Percentiles rank a stretch among this genome's conserved stretches.
phyloP scores from a whole-genome alignment of 2,113 vertebrate species.

The Porphyrio hochstetteri region DNA sequence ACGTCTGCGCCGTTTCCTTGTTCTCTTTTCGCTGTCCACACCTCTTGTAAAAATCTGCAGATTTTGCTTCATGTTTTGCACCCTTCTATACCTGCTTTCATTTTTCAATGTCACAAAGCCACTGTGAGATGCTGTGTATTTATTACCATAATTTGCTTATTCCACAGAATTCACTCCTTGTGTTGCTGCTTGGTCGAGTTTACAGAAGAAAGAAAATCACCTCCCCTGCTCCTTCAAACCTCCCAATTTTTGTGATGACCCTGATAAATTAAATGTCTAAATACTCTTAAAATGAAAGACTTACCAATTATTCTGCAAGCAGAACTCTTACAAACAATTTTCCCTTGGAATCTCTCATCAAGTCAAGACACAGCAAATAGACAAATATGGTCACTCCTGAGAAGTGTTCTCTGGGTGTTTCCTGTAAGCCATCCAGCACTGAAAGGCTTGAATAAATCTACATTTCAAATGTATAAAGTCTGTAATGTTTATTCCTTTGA shows the following conservation, averaged over 20 bases:
- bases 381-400: background rate
- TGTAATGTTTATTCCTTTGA: background rate
- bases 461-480: background rate
- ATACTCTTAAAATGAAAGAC: background rate
- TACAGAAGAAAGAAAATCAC: background rate
- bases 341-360: background rate
- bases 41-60: background rate
- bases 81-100: background rate
- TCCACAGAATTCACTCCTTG: background rate
- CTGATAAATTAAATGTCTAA: background rate
- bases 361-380: background rate
- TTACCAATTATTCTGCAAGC: background rate
- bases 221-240: background rate
- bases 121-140: background rate
- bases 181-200: background rate
- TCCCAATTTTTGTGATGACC: background rate
- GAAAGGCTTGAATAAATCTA: background rate
- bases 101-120: background rate
- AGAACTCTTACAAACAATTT: background rate
- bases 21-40: background rate
- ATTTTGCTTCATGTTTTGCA: background rate
- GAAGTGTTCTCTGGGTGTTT: background rate
- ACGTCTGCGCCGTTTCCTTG: slow-evolving; percentile 21
- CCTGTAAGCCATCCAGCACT: background rate
- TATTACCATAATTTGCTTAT: background rate